These are phyloP conservation scores for Alosa alosa DNA, from an alignment of 2,113 vertebrate genomes.

Conservation along the genomic window DNA sequence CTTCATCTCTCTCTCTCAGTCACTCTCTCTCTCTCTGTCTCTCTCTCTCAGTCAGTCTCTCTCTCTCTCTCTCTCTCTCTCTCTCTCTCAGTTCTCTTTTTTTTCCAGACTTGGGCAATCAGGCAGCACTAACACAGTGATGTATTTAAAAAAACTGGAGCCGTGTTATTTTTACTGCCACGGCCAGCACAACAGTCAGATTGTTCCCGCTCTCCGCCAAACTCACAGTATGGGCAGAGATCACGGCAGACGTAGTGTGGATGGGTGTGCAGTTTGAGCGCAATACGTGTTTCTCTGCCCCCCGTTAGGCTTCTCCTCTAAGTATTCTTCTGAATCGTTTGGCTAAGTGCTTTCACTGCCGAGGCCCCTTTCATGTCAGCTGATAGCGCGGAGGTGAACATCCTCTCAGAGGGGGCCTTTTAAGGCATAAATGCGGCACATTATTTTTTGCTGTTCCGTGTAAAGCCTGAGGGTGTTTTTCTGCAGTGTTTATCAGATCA, in stretches of 20 bases:
- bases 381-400: not conserved
- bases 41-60: conserved; percentile 23
- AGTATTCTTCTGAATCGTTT: not conserved
- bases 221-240: not conserved
- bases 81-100: conserved; percentile 21
- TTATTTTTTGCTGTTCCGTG: not conserved
- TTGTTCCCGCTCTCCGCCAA: not conserved
- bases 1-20: too few relatives aligned
- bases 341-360: not conserved
- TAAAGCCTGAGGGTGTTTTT: not conserved
- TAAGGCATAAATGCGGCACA: not conserved
- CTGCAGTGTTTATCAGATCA: not conserved
- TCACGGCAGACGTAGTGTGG: not conserved
- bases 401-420: not conserved
- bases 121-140: conserved; percentile 36
- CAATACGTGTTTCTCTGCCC: not conserved
- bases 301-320: not conserved
- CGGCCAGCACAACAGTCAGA: conserved; percentile 21
- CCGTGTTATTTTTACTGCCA: conserved; percentile 25
- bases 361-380: not conserved
- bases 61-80: conserved; percentile 25
- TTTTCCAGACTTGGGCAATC: conserved; percentile 45
- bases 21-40: conserved; percentile 20
- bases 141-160: conserved; percentile 40
- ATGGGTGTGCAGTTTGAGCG: not conserved